A percentile compares a stretch with the other conserved stretches of the same genome.
Evolutionary conservation across 2,113 vertebrate species (phyloP).

Genomic region (Meles meles): DNA sequence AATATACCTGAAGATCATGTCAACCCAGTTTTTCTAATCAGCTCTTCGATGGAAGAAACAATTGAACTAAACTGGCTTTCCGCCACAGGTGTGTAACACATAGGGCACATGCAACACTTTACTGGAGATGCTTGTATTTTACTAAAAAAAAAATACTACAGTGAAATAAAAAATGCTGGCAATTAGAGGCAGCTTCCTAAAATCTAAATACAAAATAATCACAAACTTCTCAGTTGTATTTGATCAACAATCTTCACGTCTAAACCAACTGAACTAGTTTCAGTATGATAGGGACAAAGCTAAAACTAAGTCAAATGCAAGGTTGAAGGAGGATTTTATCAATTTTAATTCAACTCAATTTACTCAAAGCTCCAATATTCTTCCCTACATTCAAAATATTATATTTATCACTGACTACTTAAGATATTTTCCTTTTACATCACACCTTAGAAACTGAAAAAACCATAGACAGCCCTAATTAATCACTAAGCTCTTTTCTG

Average conservation of each 20-base stretch:
- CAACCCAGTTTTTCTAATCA: slow-evolving; percentile 25
- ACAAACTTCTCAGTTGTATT: not conserved
- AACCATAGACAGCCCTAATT: not conserved
- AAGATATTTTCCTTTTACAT: not conserved
- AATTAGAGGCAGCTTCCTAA: slow-evolving; percentile 30
- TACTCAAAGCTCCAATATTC: not conserved
- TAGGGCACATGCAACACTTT: not conserved
- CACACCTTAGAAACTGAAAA: not conserved
- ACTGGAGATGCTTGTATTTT: not conserved
- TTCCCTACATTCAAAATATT: slow-evolving; percentile 20
- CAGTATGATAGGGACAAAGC: not conserved
- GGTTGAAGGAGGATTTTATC: not conserved
- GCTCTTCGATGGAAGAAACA: slow-evolving; percentile 13
- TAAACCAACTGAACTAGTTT: slow-evolving; percentile 14
- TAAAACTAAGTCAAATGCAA: slow-evolving; percentile 17
- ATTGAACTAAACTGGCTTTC: not conserved
- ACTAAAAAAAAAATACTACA: not conserved
- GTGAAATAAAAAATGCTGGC: slow-evolving; percentile 19
- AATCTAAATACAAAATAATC: not conserved
- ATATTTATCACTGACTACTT: not conserved
- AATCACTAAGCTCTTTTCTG: slow-evolving; percentile 20
- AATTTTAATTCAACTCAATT: slow-evolving; percentile 44
- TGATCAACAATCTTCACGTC: not conserved
- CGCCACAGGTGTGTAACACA: not conserved
- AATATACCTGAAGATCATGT: slow-evolving; percentile 24